Evolutionary conservation across 2,113 vertebrate species (phyloP).

Genomic region (Syrmaticus mikado): DNA sequence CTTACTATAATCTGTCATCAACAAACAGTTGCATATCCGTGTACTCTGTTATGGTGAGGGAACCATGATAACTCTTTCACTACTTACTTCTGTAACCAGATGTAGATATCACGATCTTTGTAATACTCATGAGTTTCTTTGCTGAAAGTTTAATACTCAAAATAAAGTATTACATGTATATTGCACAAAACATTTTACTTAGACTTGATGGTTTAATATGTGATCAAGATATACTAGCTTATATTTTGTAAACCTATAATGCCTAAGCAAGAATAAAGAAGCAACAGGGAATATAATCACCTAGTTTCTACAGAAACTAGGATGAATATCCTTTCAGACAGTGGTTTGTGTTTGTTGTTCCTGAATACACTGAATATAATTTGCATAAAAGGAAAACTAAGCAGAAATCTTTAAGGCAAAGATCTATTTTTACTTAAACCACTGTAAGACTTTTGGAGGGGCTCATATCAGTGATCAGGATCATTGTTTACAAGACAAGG

Average conservation of each 20-base stretch:
- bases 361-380: neutral
- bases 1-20: neutral
- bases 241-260: neutral
- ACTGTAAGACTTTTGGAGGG: neutral
- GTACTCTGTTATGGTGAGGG: neutral
- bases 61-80: neutral
- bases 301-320: neutral
- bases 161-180: neutral
- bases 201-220: neutral
- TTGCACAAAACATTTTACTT: conserved; percentile 18
- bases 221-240: neutral
- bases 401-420: neutral
- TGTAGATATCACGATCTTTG: neutral
- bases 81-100: neutral
- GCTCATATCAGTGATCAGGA: neutral
- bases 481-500: neutral
- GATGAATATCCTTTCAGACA: neutral
- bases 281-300: neutral
- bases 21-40: neutral
- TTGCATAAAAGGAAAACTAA: neutral
- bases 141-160: neutral
- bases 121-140: neutral
- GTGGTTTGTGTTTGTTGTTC: neutral
- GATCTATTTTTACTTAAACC: neutral
- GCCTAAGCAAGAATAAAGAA: neutral